A percentile compares a stretch with the other conserved stretches of the same genome.
These are phyloP conservation scores for Ceratina australensis DNA, from an alignment of 1,140 invertebrate genomes.

Conservation along the genomic window DNA sequence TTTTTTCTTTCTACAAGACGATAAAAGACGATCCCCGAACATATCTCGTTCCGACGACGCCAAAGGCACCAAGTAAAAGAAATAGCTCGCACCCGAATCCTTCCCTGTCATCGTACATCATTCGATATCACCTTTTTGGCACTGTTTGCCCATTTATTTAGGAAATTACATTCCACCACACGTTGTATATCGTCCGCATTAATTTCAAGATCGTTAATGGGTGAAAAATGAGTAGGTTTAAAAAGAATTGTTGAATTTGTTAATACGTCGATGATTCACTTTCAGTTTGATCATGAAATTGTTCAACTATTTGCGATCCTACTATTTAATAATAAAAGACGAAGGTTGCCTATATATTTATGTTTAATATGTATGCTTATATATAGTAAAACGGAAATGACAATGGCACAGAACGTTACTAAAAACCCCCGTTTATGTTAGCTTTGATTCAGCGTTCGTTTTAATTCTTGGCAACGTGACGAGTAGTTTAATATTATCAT, in stretches of 20 bases:
- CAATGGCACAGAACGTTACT: conserved; percentile 67
- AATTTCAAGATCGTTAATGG: not conserved
- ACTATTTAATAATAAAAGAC: conserved; percentile 53
- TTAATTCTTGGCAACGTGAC: conserved; percentile 66
- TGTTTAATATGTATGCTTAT: conserved; percentile 55
- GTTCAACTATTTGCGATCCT: conserved; percentile 28
- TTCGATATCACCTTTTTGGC: conserved; percentile 48
- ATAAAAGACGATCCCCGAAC: conserved; percentile 56
- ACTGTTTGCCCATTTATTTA: conserved; percentile 56
- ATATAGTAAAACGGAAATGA: conserved; percentile 60
- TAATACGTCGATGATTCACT: conserved; percentile 40
- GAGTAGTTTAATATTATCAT: conserved; percentile 59
- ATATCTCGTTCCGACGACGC: conserved; percentile 53
- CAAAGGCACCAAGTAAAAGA: conserved; percentile 61
- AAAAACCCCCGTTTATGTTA: conserved; percentile 59
- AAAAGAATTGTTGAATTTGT: conserved; percentile 12
- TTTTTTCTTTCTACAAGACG: conserved; percentile 27
- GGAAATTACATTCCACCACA: conserved; percentile 28
- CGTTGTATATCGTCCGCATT: not conserved
- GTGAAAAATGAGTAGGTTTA: not conserved
- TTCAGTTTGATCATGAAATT: conserved; percentile 46
- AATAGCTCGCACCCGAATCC: conserved; percentile 36
- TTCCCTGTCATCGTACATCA: not conserved
- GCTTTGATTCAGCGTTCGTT: conserved; percentile 67
- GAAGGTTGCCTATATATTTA: conserved; percentile 48